Evolutionary conservation across 92 coral and sea anemone species (phyloP).

Genomic region (Epizoanthus scotinus): DNA sequence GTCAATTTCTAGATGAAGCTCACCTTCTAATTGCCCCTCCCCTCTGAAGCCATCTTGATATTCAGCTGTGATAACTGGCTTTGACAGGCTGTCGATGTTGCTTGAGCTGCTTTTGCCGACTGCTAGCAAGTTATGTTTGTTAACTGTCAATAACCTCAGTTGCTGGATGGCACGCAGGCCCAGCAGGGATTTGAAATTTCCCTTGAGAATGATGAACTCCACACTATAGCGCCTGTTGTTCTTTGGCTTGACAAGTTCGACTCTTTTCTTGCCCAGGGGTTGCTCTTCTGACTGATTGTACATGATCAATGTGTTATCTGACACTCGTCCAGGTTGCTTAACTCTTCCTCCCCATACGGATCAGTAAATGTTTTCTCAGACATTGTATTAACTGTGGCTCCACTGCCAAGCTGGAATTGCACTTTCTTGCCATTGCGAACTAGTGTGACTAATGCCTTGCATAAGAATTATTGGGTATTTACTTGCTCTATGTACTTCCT

Average conservation of each 20-base stretch:
- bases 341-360: no score
- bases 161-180: slow-evolving; percentile 56
- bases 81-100: not conserved
- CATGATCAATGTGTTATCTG: no score
- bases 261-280: no score
- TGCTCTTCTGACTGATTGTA: no score
- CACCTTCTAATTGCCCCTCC: slow-evolving; percentile 40
- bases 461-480: not conserved
- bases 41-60: slow-evolving; percentile 36
- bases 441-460: slow-evolving; percentile 43
- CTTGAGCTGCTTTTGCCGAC: slow-evolving; percentile 13
- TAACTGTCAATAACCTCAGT: slow-evolving; percentile 42
- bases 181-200: slow-evolving; percentile 45
- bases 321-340: no score
- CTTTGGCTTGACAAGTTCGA: slow-evolving; percentile 29
- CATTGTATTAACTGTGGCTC: slow-evolving; percentile 47
- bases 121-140: slow-evolving; percentile 44
- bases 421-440: slow-evolving; percentile 27
- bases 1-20: no score
- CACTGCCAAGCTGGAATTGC: slow-evolving; percentile 51
- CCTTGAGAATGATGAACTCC: slow-evolving; percentile 46
- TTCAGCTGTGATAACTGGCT: slow-evolving; percentile 23
- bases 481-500: slow-evolving; percentile 40
- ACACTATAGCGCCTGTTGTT: slow-evolving; percentile 54
- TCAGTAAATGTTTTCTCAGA: no score